Percentiles rank a stretch among this genome's conserved stretches.
Conservation (phyloP, 2,888 invertebrate genomes). For the Deilephila porcellus region DNA sequence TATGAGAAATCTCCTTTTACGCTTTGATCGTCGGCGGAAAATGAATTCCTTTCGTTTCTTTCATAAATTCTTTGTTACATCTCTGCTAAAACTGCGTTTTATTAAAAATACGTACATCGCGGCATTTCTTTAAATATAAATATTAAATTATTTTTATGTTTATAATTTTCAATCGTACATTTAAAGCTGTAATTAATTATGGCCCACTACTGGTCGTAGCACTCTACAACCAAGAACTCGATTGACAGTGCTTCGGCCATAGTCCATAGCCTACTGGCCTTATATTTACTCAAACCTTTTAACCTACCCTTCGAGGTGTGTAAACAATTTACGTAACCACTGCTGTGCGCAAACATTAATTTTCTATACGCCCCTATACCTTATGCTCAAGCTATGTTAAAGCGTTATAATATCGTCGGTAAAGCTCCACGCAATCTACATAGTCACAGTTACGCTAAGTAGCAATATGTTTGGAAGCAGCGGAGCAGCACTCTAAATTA, state of each 20-base stretch:
- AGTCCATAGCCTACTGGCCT: too few relatives aligned
- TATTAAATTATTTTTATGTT: not conserved
- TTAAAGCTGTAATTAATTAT: not conserved
- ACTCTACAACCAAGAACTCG: not conserved
- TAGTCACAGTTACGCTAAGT: constrained; percentile 24
- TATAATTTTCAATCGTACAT: not conserved
- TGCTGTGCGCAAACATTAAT: constrained; percentile 30
- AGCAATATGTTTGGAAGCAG: constrained; percentile 28
- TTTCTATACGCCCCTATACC: constrained; percentile 24
- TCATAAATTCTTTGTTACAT: constrained; percentile 40
- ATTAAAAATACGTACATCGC: not conserved
- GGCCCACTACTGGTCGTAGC: not conserved
- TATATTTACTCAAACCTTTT: not conserved
- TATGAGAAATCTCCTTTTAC: constrained; percentile 48
- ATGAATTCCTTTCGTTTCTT: constrained; percentile 43
- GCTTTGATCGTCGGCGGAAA: constrained; percentile 37
- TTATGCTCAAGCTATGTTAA: constrained; percentile 28
- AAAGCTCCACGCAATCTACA: constrained; percentile 28
- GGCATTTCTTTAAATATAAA: not conserved
- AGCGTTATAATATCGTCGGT: constrained; percentile 28
- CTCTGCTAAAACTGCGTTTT: not conserved
- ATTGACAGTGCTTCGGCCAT: too few relatives aligned
- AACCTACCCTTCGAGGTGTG: not conserved
- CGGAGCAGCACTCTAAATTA: constrained; percentile 23
- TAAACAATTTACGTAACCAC: constrained; percentile 29